phyloP scores from a whole-genome alignment of 2,797 vertebrate species.

The Lithobates sylvaticus region DNA sequence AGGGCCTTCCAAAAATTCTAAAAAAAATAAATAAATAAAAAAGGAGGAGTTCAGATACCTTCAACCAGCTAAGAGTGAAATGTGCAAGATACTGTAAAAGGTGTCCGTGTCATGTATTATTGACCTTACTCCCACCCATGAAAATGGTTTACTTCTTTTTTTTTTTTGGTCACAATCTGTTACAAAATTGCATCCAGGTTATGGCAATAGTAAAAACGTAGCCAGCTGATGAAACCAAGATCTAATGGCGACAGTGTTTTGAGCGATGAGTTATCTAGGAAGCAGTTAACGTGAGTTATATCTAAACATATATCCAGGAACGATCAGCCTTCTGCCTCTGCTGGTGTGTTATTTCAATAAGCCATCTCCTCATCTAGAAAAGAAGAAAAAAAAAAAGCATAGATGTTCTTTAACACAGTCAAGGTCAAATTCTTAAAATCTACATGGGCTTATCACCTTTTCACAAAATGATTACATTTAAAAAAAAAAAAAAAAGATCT shows the following conservation, averaged over 20 bases:
- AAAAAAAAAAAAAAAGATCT: not conserved
- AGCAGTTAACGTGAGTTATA: conserved; percentile 41
- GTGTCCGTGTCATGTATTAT: conserved; percentile 10
- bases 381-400: not conserved
- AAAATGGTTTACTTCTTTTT: conserved; percentile 18
- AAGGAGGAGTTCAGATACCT: not conserved
- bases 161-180: conserved; percentile 33
- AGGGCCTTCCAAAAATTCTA: not conserved
- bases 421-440: conserved; percentile 57
- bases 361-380: conserved; percentile 45
- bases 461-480: not conserved
- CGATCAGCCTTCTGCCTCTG: conserved; percentile 37
- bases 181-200: conserved; percentile 37
- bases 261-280: conserved; percentile 48
- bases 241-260: conserved; percentile 49
- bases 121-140: not conserved
- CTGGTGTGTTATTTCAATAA: conserved; percentile 32
- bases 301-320: conserved; percentile 46
- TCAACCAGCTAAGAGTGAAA: conserved; percentile 6
- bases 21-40: not conserved
- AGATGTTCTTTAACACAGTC: conserved; percentile 21
- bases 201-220: conserved; percentile 1
- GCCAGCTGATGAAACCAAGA: conserved; percentile 23
- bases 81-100: conserved; percentile 36
- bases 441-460: conserved; percentile 11